These are phyloP conservation scores for Cathartes aura DNA, from an alignment of 2,113 vertebrate genomes.

Conservation along the genomic window DNA sequence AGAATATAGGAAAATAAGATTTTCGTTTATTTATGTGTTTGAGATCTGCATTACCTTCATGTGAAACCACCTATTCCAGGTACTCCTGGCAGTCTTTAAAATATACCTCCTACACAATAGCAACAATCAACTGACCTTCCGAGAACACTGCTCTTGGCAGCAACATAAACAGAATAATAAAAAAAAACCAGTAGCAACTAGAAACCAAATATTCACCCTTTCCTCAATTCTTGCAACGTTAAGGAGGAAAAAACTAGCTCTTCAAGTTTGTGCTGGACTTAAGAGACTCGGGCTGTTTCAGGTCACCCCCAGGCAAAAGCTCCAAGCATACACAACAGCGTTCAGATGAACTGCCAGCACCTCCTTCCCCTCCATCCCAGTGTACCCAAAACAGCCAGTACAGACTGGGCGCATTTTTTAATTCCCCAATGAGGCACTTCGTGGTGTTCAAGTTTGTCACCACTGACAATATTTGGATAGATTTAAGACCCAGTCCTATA, in stretches of 20 bases:
- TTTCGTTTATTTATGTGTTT: background rate
- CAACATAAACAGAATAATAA: background rate
- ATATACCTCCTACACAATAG: background rate
- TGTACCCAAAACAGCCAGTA: rapidly evolving
- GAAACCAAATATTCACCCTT: background rate
- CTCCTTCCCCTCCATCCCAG: background rate
- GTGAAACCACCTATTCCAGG: background rate
- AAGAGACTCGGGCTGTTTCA: background rate
- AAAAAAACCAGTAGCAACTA: background rate
- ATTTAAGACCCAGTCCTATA: background rate
- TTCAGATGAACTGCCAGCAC: background rate
- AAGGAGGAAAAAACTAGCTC: background rate
- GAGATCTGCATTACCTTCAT: background rate
- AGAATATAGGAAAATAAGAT: background rate
- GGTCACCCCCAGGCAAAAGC: background rate
- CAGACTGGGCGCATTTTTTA: rapidly evolving
- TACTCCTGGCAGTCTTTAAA: background rate
- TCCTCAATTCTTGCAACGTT: background rate
- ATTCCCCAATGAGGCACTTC: background rate
- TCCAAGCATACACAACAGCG: rapidly evolving
- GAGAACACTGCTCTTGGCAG: background rate
- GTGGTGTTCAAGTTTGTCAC: background rate
- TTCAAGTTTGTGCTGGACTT: background rate
- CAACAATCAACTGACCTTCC: background rate
- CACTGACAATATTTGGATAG: background rate